Conservation (phyloP, 2,888 invertebrate species). For the Hofmannophila pseudospretella region DNA sequence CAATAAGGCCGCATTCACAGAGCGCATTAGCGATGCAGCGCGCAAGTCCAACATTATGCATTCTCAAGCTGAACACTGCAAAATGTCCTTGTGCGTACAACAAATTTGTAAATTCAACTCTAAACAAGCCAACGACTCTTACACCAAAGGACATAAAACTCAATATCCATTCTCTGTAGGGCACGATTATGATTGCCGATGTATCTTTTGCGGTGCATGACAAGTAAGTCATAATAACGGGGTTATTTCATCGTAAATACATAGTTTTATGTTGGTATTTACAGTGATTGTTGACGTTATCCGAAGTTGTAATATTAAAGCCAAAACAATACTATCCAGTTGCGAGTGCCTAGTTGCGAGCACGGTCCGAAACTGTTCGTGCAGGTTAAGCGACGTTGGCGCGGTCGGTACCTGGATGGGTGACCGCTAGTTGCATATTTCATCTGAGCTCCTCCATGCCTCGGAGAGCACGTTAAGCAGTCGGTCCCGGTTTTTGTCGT, state of each 20-base stretch:
- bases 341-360: too few species aligned
- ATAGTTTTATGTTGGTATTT: slow-evolving; percentile 1
- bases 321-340: slow-evolving; percentile 2
- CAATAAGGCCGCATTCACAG: slow-evolving; percentile 31
- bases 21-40: slow-evolving; percentile 46
- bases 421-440: too few species aligned
- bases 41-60: slow-evolving; percentile 53
- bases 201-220: slow-evolving; percentile 20
- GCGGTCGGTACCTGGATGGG: too few species aligned
- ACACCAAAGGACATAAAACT: too few species aligned
- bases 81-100: slow-evolving; percentile 41
- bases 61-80: slow-evolving; percentile 36
- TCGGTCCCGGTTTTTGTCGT: too few species aligned
- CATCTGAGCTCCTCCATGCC: too few species aligned
- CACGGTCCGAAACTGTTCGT: too few species aligned
- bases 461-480: too few species aligned
- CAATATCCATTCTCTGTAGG: not conserved
- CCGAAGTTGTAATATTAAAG: not conserved
- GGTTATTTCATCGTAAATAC: slow-evolving; percentile 20
- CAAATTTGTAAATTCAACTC: not conserved
- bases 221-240: slow-evolving; percentile 31
- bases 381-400: too few species aligned
- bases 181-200: not conserved
- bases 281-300: slow-evolving; percentile 1
- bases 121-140: too few species aligned